Percentiles rank a stretch among this genome's conserved stretches.
phyloP scores from a whole-genome alignment of 1,140 invertebrate genomes.

The Subanguina moxae region DNA sequence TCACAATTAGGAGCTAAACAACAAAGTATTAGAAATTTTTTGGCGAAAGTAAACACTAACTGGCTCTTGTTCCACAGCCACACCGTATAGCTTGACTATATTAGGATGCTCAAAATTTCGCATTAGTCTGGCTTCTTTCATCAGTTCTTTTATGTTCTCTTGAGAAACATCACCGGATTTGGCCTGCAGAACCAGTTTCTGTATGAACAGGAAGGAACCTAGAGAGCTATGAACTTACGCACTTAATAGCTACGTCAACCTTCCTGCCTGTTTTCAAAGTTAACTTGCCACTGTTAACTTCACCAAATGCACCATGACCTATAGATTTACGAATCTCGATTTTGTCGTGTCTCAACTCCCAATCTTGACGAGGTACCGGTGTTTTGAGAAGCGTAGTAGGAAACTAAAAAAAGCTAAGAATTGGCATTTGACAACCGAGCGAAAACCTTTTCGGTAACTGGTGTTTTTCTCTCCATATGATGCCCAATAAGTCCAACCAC shows the following conservation, averaged over 20 bases:
- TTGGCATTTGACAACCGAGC: background rate
- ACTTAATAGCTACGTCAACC: conserved; percentile 17
- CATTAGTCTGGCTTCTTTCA: conserved; percentile 38
- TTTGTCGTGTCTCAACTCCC: conserved; percentile 33
- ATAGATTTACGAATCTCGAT: conserved; percentile 36
- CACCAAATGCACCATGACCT: conserved; percentile 41
- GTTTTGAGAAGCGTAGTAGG: background rate
- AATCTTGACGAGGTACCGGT: conserved; percentile 29
- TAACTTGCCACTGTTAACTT: conserved; percentile 21
- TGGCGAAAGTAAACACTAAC: conserved; percentile 6
- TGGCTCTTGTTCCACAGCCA: conserved; percentile 34
- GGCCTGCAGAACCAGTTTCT: background rate
- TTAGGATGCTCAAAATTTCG: conserved; percentile 33
- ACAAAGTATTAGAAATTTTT: no score
- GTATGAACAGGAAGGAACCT: background rate
- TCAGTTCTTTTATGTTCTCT: conserved; percentile 35
- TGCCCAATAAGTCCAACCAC: conserved; percentile 10
- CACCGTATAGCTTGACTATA: conserved; percentile 39
- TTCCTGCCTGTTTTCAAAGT: conserved; percentile 12
- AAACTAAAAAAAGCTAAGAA: conserved; percentile 1
- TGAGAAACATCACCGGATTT: conserved; percentile 1
- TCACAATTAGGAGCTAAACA: conserved; percentile 21
- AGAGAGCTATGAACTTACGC: background rate
- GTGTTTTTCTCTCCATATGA: conserved; percentile 10
- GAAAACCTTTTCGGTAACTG: background rate